These are phyloP conservation scores for Drosophila borborema DNA, from an alignment of 2,888 invertebrate species.

Conservation along the genomic window DNA sequence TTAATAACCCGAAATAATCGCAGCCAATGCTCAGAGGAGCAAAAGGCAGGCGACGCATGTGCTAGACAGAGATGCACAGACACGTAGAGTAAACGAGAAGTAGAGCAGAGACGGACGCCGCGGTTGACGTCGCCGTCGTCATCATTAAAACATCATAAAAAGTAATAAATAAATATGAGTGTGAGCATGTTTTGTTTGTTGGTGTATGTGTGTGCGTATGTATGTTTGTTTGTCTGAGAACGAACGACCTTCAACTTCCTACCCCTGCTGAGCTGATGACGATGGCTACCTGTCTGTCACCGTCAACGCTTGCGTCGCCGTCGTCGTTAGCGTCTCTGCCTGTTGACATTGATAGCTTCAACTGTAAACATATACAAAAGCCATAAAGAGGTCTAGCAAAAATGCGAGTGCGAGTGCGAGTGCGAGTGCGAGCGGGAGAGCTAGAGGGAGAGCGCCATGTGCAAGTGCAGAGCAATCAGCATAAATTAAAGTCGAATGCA, in stretches of 20 bases:
- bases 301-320: conserved; percentile 58
- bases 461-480: conserved; percentile 58
- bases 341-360: conserved; percentile 75
- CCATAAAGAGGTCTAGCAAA: conserved; percentile 49
- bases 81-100: conserved; percentile 58
- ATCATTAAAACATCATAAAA: conserved; percentile 79
- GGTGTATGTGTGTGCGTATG: conserved; percentile 29
- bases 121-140: conserved; percentile 56
- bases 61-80: conserved; percentile 72
- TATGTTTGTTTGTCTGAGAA: conserved; percentile 50
- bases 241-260: conserved; percentile 79
- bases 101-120: conserved; percentile 61
- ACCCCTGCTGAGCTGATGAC: conserved; percentile 59
- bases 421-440: conserved; percentile 15
- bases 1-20: conserved; percentile 80
- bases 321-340: conserved; percentile 46
- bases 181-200: conserved; percentile 45
- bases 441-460: conserved; percentile 20
- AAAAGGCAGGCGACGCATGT: conserved; percentile 21
- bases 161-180: conserved; percentile 78
- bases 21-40: conserved; percentile 45
- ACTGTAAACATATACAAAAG: conserved; percentile 73
- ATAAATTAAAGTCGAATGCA: conserved; percentile 79
- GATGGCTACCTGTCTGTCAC: conserved; percentile 60
- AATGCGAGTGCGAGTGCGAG: conserved; percentile 13